phyloP scores from a whole-genome alignment of 1,140 invertebrate genomes.

The Drosophila pectinifera region DNA sequence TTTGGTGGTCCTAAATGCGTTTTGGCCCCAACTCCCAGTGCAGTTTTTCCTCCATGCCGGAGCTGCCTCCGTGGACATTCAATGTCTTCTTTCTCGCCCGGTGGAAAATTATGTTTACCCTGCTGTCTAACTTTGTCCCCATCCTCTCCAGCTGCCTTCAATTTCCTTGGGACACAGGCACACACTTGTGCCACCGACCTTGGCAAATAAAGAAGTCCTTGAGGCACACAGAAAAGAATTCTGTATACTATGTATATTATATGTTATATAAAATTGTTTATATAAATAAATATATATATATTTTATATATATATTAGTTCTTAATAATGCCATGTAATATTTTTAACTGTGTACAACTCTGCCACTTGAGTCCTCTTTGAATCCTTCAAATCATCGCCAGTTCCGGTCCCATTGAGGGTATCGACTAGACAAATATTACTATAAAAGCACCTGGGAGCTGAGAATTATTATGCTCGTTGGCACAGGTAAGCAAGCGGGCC shows the following conservation, averaged over 20 bases:
- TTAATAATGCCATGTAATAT: too few relatives aligned
- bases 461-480: constrained; percentile 30
- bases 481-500: constrained; percentile 18
- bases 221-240: neutral
- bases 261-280: neutral
- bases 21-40: constrained; percentile 47
- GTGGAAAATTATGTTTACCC: constrained; percentile 74
- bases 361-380: constrained; percentile 5
- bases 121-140: constrained; percentile 58
- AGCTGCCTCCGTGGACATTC: constrained; percentile 13
- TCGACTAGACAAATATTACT: constrained; percentile 33
- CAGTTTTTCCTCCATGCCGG: constrained; percentile 9
- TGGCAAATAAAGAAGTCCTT: constrained; percentile 31
- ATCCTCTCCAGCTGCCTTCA: constrained; percentile 6
- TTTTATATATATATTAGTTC: too few relatives aligned
- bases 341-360: neutral
- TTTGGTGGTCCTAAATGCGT: constrained; percentile 72
- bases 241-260: neutral
- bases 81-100: constrained; percentile 44
- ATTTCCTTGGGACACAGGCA: constrained; percentile 10
- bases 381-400: constrained; percentile 3
- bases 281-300: too few relatives aligned
- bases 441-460: constrained; percentile 3
- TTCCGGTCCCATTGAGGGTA: constrained; percentile 2
- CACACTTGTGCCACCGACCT: constrained; percentile 18